These are phyloP conservation scores for Gallinago paraguaiae DNA, from an alignment of 2,113 vertebrate genomes.

Conservation along the genomic window DNA sequence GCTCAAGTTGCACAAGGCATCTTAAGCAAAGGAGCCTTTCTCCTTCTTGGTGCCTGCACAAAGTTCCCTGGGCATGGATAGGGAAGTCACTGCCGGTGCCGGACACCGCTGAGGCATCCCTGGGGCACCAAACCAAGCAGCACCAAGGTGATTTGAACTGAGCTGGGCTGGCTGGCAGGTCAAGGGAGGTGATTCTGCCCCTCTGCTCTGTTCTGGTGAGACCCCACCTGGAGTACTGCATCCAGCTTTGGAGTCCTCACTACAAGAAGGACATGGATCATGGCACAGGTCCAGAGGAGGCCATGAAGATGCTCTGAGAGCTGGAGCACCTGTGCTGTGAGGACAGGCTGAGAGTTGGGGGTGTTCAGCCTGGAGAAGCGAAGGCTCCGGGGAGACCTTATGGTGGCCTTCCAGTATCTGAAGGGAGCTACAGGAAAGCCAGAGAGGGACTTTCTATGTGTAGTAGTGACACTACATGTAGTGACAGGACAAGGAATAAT, in stretches of 20 bases:
- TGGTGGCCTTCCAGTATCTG: neutral
- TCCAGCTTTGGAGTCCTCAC: neutral
- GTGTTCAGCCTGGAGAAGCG: neutral
- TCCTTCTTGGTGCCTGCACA: too few species aligned
- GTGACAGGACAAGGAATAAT: neutral
- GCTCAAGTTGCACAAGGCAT: neutral
- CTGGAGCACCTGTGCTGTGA: neutral
- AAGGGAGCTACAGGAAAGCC: neutral
- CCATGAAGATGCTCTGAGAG: neutral
- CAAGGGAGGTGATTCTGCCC: neutral
- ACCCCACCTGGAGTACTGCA: neutral
- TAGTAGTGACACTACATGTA: too few species aligned
- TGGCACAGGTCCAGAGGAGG: neutral
- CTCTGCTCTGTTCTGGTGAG: neutral
- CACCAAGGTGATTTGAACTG: neutral
- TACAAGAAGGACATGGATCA: neutral
- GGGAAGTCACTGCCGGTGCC: neutral
- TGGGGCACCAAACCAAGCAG: neutral
- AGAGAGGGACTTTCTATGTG: neutral
- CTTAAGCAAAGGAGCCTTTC: neutral
- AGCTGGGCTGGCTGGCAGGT: neutral
- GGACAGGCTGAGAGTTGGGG: neutral
- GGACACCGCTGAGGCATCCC: neutral
- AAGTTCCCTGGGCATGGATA: neutral
- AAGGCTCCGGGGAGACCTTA: neutral